Base-by-base conservation (phyloP, 2,888 invertebrate genomes). In the Epinotia demarniana region DNA sequence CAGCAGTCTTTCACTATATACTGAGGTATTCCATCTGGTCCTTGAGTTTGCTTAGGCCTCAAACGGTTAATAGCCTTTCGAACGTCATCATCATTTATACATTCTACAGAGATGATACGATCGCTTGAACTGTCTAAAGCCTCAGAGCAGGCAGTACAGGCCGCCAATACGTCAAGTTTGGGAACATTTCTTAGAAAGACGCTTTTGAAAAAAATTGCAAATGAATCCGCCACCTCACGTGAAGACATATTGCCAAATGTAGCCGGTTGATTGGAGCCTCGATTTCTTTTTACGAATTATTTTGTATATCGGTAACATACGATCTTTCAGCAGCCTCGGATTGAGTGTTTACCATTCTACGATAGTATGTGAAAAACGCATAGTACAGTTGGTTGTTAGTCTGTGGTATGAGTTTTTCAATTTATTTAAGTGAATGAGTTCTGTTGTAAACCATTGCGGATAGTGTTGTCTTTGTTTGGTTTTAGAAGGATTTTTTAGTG, bases 1-100 rank as follows among this genome's bases (percentile, higher is more conserved):
- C 61, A 16, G 16, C 61, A 61, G 33, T 61, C 61, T n/a, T 33
- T 61, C 5, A 61, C 33, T 33, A 33, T 61, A n/a, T 33, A 61
- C 61, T 61, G 61, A 33, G 61, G 61, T 23, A 61, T 23, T 33
- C 33, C 61, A 61, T 61, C 61, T 6, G 61, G 61, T 12, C 61
- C 61, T n/a, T 61, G 61, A 3, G 61, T 33, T 5, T 61, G 58
- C 23, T 60, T 60, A 13, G 58, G 58, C 27, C 23, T 12, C 58
- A 60, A 60, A 4, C 58, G 23, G 27, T 11, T 19, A 13, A 60
- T 60, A 13, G 58, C 58, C 27, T 13, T 60, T 4, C 58, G 58
- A 11, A 60, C 58, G 11, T 60, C 58, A 2, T 11, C 23, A 8
- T 19, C 23, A 13, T 8, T 27, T 12, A 60, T 23, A 27, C 27